These are phyloP conservation scores for Mus pahari DNA, from an alignment of 2,113 vertebrate genomes.

Conservation along the genomic window DNA sequence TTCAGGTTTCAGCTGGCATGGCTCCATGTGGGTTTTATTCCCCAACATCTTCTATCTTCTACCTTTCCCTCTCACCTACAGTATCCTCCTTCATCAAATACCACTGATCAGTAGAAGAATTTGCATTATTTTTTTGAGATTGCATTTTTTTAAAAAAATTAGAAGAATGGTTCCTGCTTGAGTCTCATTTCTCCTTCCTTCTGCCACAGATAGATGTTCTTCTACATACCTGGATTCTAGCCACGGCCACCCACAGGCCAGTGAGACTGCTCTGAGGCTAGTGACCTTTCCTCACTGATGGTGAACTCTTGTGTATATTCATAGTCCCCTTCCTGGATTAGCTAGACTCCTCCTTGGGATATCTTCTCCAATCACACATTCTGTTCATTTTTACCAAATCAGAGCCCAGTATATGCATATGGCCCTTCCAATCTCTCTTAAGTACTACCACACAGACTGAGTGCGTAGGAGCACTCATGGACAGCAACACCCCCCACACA, in stretches of 20 bases:
- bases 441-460: neutral
- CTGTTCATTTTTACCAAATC: neutral
- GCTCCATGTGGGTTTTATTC: neutral
- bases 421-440: neutral
- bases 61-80: too few relatives aligned
- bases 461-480: neutral
- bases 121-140: neutral
- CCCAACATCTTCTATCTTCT: neutral
- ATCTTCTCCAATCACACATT: neutral
- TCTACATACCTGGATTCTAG: neutral
- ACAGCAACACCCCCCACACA: neutral
- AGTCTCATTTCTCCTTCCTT: neutral
- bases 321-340: neutral
- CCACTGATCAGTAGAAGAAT: too few relatives aligned
- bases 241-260: neutral
- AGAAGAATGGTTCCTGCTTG: neutral
- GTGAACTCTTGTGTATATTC: accelerated
- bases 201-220: neutral
- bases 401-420: neutral
- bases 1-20: neutral
- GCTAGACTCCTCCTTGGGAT: neutral
- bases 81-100: neutral
- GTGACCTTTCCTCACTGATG: too few relatives aligned
- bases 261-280: accelerated
- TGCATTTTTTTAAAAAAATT: neutral